phyloP scores from a whole-genome alignment of 2,113 vertebrate genomes.

The Herpetotheres cachinnans region DNA sequence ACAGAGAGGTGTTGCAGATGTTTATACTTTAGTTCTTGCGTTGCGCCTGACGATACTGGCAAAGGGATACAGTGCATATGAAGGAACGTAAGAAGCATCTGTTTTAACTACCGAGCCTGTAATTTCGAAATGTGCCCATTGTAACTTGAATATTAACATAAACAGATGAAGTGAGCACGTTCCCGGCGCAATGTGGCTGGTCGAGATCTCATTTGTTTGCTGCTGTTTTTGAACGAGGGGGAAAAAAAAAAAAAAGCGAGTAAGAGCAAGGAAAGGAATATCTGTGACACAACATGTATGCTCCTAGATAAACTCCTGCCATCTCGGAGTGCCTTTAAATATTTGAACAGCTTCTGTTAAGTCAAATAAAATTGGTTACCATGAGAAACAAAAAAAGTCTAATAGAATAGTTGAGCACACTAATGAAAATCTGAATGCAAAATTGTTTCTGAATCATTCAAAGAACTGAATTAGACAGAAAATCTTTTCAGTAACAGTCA shows the following conservation, averaged over 20 bases:
- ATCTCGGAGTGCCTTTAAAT: constrained; percentile 65
- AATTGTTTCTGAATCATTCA: constrained; percentile 9
- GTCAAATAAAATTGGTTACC: constrained; percentile 66
- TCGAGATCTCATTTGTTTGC: constrained; percentile 33
- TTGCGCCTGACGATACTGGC: constrained; percentile 38
- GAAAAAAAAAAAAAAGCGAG: neutral
- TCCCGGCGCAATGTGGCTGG: neutral
- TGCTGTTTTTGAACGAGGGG: neutral
- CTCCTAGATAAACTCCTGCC: constrained; percentile 66
- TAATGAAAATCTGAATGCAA: neutral
- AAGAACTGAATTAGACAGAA: neutral
- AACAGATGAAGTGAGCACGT: constrained; percentile 23
- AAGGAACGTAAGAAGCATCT: constrained; percentile 61
- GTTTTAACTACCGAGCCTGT: constrained; percentile 21
- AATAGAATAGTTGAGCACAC: constrained; percentile 28
- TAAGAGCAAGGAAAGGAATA: constrained; percentile 51
- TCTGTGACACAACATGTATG: constrained; percentile 61
- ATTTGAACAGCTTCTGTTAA: constrained; percentile 64
- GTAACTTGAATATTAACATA: constrained; percentile 56
- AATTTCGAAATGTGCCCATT: constrained; percentile 40
- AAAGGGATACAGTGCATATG: constrained; percentile 16
- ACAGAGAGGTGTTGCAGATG: constrained; percentile 67
- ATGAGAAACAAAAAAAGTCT: constrained; percentile 69
- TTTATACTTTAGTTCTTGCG: constrained; percentile 63
- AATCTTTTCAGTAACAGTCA: neutral